phyloP scores from a whole-genome alignment of 2,888 invertebrate genomes.

The Dexiosoma caninum region DNA sequence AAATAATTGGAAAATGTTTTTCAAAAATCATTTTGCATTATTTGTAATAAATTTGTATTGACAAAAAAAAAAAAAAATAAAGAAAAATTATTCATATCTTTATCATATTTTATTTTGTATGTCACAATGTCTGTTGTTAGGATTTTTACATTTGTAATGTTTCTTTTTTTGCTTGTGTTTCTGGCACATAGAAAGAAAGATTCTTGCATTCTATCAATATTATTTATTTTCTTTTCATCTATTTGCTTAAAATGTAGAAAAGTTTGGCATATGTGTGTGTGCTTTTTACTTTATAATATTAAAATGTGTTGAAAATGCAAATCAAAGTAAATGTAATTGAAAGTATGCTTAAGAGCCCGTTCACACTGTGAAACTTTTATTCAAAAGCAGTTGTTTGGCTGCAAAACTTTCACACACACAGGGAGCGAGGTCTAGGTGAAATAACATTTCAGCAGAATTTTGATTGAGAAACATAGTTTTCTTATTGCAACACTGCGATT shows the following conservation, averaged over 20 bases:
- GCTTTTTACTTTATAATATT: background rate
- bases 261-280: background rate
- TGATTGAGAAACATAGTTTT: too few species aligned
- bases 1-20: background rate
- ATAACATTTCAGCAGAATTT: too few species aligned
- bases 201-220: constrained; percentile 20
- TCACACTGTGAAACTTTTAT: too few species aligned
- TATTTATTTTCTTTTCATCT: constrained; percentile 17
- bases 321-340: constrained; percentile 17
- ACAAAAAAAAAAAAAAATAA: too few species aligned
- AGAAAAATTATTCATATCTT: background rate
- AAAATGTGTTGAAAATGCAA: constrained; percentile 27
- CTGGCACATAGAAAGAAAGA: background rate
- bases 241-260: constrained; percentile 14
- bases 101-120: background rate
- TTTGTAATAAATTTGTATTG: background rate
- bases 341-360: too few species aligned
- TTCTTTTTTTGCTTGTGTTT: background rate
- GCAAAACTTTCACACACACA: too few species aligned
- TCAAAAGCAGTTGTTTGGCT: too few species aligned
- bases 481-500: too few species aligned
- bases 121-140: background rate
- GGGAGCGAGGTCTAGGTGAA: too few species aligned
- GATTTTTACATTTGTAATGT: background rate
- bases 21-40: background rate